Evolutionary conservation across 1,140 invertebrate genomes (phyloP).

Genomic region (Trissolcus basalis): DNA sequence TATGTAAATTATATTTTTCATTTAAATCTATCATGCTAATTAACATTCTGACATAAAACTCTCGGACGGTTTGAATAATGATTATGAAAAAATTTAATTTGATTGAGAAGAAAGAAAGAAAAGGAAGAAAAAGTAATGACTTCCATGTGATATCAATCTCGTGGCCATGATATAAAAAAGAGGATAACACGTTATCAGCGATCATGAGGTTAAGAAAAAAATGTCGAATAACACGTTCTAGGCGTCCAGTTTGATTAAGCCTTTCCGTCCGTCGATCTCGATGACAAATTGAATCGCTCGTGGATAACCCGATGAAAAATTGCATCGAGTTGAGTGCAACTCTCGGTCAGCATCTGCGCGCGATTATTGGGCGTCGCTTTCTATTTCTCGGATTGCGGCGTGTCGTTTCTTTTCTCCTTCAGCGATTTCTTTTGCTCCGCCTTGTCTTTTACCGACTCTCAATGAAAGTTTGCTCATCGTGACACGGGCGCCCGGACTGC

Average conservation of each 20-base stretch:
- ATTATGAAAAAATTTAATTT: too few species aligned
- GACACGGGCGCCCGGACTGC: conserved; percentile 32
- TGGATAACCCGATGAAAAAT: conserved; percentile 33
- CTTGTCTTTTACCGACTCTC: conserved; percentile 30
- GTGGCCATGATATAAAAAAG: too few species aligned
- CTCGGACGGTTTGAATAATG: too few species aligned
- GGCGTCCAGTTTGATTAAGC: conserved; percentile 39
- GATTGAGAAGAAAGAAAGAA: too few species aligned
- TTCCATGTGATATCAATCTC: too few species aligned
- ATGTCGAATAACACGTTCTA: conserved; percentile 10
- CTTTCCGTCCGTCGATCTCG: conserved; percentile 18
- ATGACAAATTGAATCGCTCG: conserved; percentile 49
- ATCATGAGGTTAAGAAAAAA: conserved; percentile 5
- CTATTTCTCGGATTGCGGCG: conserved; percentile 30
- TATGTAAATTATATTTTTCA: too few species aligned
- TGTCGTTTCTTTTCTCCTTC: conserved; percentile 28
- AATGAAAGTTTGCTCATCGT: conserved; percentile 32
- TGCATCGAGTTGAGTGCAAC: conserved; percentile 30
- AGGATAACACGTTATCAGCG: too few species aligned
- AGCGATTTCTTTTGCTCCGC: conserved; percentile 15
- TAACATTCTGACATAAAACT: too few species aligned
- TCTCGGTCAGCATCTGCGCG: conserved; percentile 35
- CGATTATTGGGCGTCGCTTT: conserved; percentile 49
- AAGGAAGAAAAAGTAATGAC: too few species aligned
- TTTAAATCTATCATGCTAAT: too few species aligned